Evolutionary conservation across 2,113 vertebrate species (phyloP).

Genomic region (Perca schrenkii): DNA sequence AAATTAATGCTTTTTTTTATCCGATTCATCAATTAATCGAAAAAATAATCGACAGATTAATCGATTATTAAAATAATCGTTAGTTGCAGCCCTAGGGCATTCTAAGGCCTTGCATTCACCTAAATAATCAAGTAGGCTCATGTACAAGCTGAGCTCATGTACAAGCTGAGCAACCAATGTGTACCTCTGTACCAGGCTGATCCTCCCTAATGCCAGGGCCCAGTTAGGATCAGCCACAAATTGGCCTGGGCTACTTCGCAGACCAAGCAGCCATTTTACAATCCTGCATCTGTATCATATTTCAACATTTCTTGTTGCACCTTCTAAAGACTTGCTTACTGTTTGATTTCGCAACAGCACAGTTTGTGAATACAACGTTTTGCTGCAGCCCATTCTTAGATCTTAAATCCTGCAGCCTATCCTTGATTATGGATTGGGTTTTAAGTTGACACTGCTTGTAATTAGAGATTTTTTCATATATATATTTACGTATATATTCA

Average conservation of each 20-base stretch:
- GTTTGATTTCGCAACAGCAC: not conserved
- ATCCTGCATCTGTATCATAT: too few relatives aligned
- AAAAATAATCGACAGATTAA: too few relatives aligned
- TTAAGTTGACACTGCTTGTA: not conserved
- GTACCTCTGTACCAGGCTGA: not conserved
- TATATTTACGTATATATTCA: not conserved
- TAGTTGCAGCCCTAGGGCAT: too few relatives aligned
- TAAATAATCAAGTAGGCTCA: not conserved
- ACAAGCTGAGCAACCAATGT: too few relatives aligned
- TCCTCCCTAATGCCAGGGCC: not conserved
- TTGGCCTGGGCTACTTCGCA: not conserved
- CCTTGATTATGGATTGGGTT: not conserved
- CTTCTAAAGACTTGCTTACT: not conserved
- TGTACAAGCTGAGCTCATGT: not conserved
- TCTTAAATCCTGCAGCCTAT: not conserved
- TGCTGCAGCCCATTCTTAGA: too few relatives aligned
- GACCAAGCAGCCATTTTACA: not conserved
- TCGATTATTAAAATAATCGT: too few relatives aligned
- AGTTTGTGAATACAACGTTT: not conserved
- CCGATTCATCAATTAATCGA: too few relatives aligned
- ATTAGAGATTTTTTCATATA: not conserved
- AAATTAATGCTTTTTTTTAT: too few relatives aligned
- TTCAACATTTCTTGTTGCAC: not conserved
- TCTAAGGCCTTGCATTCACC: too few relatives aligned
- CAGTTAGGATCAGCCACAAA: not conserved